These are phyloP conservation scores for Saxidomus purpurata DNA, from an alignment of 1,140 invertebrate genomes.

Conservation along the genomic window DNA sequence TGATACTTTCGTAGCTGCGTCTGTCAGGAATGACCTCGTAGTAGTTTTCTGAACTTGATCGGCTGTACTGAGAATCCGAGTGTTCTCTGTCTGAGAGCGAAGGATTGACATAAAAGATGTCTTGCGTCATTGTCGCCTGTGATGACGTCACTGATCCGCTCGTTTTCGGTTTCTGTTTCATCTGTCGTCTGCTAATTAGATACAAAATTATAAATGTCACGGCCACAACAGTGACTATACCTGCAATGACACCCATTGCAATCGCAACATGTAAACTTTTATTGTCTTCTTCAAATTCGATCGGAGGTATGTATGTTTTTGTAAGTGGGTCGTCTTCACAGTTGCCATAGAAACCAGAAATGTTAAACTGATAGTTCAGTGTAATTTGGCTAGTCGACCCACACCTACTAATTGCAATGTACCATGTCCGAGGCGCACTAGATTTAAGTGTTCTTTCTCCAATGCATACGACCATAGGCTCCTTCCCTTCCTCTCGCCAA, in stretches of 20 bases:
- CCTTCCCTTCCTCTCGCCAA: conserved; percentile 72
- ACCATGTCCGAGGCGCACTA: conserved; percentile 80
- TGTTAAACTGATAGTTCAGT: conserved; percentile 83
- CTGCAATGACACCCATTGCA: conserved; percentile 80
- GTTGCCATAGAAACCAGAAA: conserved; percentile 82
- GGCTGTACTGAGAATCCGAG: conserved; percentile 79
- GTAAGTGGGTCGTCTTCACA: conserved; percentile 82
- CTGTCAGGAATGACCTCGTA: conserved; percentile 84
- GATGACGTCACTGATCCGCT: conserved; percentile 82
- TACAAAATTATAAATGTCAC: conserved; percentile 81
- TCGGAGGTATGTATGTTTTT: conserved; percentile 74
- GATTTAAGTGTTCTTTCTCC: conserved; percentile 83
- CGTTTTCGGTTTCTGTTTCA: conserved; percentile 75
- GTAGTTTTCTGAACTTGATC: conserved; percentile 84
- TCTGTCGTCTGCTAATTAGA: conserved; percentile 73
- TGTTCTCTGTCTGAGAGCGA: conserved; percentile 82
- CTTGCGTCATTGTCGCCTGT: conserved; percentile 85
- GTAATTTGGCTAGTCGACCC: conserved; percentile 70
- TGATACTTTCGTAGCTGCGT: conserved; percentile 84
- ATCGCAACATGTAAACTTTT: conserved; percentile 72
- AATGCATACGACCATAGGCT: conserved; percentile 78
- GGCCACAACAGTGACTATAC: conserved; percentile 78
- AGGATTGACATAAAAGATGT: conserved; percentile 84
- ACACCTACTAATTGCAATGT: conserved; percentile 81
- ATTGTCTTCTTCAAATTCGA: conserved; percentile 67